These are phyloP conservation scores for Uria aalge DNA, from an alignment of 2,113 vertebrate species.

Conservation along the genomic window DNA sequence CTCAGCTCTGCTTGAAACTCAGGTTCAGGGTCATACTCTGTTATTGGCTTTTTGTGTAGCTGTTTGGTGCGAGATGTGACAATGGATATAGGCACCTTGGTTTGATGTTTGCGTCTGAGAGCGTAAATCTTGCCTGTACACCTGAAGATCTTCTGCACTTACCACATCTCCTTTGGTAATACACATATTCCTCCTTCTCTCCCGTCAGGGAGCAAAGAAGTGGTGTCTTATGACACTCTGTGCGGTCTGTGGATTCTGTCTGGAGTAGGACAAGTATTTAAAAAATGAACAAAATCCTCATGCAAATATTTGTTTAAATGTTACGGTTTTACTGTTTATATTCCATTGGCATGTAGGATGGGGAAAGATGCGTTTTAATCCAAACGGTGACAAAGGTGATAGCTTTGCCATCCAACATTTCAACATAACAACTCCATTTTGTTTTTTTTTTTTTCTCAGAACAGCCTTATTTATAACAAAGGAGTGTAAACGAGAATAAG, in stretches of 20 bases:
- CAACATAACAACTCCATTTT: background rate
- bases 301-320: background rate
- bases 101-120: background rate
- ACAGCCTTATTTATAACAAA: background rate
- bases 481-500: background rate
- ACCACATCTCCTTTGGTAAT: background rate
- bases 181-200: accelerated
- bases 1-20: background rate
- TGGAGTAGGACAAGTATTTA: background rate
- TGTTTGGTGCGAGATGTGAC: background rate
- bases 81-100: background rate
- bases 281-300: background rate
- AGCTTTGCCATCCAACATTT: background rate
- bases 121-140: background rate
- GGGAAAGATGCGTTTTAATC: background rate
- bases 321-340: background rate
- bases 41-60: accelerated
- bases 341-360: background rate
- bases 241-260: background rate
- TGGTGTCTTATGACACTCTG: background rate
- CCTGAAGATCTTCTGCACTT: background rate
- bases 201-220: background rate
- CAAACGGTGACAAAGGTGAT: background rate
- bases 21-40: background rate
- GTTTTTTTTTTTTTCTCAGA: background rate